Percentiles rank a stretch among this genome's conserved stretches.
phyloP scores from a whole-genome alignment of 2,113 vertebrate species.

The Esox niger region DNA sequence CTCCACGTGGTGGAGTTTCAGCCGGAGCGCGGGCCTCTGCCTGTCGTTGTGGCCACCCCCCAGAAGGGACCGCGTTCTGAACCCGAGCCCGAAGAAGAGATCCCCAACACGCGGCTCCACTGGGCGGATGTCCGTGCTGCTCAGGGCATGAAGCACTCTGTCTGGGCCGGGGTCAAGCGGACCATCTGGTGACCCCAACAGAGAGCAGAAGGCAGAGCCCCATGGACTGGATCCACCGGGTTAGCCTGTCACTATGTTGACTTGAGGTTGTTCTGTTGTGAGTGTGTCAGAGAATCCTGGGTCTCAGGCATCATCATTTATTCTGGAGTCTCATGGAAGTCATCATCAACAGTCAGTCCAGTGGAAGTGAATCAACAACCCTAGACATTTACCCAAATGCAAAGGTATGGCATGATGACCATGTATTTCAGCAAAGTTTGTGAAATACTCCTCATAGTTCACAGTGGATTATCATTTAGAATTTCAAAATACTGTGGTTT shows the following conservation, averaged over 20 bases:
- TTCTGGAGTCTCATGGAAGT: not conserved
- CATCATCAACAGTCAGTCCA: not conserved
- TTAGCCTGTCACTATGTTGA: not conserved
- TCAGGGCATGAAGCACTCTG: constrained; percentile 78
- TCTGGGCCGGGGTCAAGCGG: constrained; percentile 79
- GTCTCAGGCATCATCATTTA: not conserved
- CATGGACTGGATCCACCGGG: not conserved
- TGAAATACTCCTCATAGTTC: not conserved
- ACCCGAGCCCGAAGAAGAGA: constrained; percentile 75
- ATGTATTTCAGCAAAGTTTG: too few relatives aligned
- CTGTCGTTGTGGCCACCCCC: constrained; percentile 82
- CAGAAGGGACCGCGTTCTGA: constrained; percentile 45
- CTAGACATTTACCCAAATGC: too few relatives aligned
- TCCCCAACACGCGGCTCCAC: constrained; percentile 77
- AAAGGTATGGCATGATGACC: too few relatives aligned
- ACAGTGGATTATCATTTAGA: not conserved
- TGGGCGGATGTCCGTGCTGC: constrained; percentile 82
- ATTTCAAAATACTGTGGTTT: not conserved
- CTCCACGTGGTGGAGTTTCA: constrained; percentile 90
- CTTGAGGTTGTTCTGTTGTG: not conserved
- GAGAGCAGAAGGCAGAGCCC: not conserved
- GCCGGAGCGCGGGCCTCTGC: constrained; percentile 79
- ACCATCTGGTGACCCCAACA: constrained; percentile 62
- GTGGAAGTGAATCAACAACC: too few relatives aligned
- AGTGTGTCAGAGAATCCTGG: not conserved